Base-by-base conservation (phyloP, 2,797 vertebrate species). In the Nasua narica region DNA sequence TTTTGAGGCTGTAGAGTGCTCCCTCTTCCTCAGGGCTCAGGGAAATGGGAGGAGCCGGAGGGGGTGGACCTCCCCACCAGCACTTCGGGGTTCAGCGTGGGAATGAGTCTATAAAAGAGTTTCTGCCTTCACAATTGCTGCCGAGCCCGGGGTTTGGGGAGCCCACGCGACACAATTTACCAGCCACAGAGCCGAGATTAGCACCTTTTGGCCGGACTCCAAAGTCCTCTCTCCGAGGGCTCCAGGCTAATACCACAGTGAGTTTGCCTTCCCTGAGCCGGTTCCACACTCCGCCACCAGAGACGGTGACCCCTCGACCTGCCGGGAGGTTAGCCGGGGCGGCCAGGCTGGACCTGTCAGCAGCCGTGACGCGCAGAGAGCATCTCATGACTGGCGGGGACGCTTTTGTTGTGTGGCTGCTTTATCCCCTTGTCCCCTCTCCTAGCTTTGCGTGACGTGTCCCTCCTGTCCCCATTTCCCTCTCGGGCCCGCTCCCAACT, bases 381-480 rank as follows among this genome's bases (percentile, higher is more conserved):
- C 40, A 23, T 35, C 46, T 18, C n/a, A 9, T 8, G n/a, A 32
- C 21, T 14, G 3, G 43, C 40, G 21, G 27, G 2, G 25, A 56
- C 2, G 14, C 13, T n/a, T 25, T 81, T 48, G 79, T 43, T 16
- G 11, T 16, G 16, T 35, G 88, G 8, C 12, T 23, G 50, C 54
- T 23, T 32, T 3, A 1, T 43, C 56, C 1, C 0, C 0, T 15
- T 15, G 19, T n/a, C 43, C 54, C 77, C 78, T 32, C 25, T 35
- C 19, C 50, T 37, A 13, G 54, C 56, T 84, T 76, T 27, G 21
- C 29, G 8, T 18, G 9, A 6, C 86, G 15, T 1, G 11, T 50
- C 81, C 52, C 87, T 58, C 48, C n/a, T 15, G 29, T 65, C 67
- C 12, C 18, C 40, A 0, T 6, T 58, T 76, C 67, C 29, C 48